Evolutionary conservation across 2,797 vertebrate genomes (phyloP).

Genomic region (Chromis chromis): DNA sequence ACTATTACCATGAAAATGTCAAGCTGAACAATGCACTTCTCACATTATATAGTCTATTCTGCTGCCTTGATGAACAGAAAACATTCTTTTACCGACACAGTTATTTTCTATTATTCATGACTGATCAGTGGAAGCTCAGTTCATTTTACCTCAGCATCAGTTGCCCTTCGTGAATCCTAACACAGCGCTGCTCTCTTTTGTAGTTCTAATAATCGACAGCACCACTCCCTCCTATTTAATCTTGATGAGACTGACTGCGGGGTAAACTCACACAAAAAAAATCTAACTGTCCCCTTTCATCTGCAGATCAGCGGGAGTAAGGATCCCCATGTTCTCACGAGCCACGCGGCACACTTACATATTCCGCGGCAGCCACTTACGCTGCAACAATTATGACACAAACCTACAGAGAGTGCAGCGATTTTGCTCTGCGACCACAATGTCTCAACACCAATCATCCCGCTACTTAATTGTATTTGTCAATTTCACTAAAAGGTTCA

Average conservation of each 20-base stretch:
- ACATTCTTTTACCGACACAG: background rate
- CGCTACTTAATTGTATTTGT: slow-evolving; percentile 73
- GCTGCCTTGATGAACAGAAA: slow-evolving; percentile 11
- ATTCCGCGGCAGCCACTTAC: slow-evolving; percentile 1
- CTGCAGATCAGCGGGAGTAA: slow-evolving; percentile 7
- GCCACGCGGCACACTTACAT: slow-evolving; percentile 8
- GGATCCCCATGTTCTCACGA: background rate
- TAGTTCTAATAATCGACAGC: slow-evolving; percentile 12
- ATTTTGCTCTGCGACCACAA: slow-evolving; percentile 42
- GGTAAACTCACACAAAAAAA: slow-evolving; percentile 6
- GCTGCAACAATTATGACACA: slow-evolving; percentile 57
- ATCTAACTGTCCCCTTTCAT: background rate
- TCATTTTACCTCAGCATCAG: background rate
- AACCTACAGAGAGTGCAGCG: slow-evolving; percentile 56
- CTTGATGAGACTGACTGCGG: slow-evolving; percentile 16
- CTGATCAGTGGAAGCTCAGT: background rate
- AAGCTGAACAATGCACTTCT: background rate
- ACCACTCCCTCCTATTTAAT: slow-evolving; percentile 8
- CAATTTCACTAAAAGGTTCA: slow-evolving; percentile 82
- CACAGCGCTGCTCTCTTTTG: background rate
- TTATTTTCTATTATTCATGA: background rate
- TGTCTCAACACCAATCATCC: slow-evolving; percentile 70
- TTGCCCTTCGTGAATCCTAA: slow-evolving; percentile 3
- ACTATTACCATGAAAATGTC: background rate
- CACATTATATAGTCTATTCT: background rate